Evolutionary conservation across 2,797 vertebrate species (phyloP).

Genomic region (Cygnus olor): DNA sequence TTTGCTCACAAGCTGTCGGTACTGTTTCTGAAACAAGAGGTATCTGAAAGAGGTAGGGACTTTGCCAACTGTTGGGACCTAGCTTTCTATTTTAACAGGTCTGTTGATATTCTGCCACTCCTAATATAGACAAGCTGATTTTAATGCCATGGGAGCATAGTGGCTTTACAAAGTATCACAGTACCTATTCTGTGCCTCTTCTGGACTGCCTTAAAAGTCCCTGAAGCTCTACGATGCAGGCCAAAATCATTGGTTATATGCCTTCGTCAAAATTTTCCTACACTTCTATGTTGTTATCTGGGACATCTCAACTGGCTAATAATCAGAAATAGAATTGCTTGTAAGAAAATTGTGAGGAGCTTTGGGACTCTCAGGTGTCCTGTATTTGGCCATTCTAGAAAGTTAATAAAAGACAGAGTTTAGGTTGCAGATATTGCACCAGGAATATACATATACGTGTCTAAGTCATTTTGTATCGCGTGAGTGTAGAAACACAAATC

Average conservation of each 20-base stretch:
- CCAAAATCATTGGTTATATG: accelerated
- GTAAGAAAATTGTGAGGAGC: neutral
- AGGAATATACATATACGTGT: accelerated
- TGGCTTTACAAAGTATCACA: neutral
- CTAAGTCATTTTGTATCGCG: neutral
- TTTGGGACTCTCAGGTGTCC: neutral
- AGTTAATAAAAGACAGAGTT: neutral
- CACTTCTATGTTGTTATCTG: neutral
- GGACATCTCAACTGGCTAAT: neutral
- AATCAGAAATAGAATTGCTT: neutral
- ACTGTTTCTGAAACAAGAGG: neutral
- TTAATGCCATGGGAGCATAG: accelerated
- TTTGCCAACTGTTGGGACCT: neutral
- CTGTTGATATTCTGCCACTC: neutral
- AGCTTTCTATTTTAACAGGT: neutral
- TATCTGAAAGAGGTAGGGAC: neutral
- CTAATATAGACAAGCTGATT: neutral
- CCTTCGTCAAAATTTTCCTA: neutral
- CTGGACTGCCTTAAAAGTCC: neutral
- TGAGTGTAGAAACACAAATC: neutral
- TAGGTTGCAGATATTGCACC: neutral
- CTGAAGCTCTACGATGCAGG: neutral
- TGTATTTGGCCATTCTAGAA: neutral
- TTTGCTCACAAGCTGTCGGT: neutral
- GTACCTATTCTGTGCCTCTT: neutral